Conservation (phyloP, 2,113 vertebrate species). For the Stegostoma tigrinum region DNA sequence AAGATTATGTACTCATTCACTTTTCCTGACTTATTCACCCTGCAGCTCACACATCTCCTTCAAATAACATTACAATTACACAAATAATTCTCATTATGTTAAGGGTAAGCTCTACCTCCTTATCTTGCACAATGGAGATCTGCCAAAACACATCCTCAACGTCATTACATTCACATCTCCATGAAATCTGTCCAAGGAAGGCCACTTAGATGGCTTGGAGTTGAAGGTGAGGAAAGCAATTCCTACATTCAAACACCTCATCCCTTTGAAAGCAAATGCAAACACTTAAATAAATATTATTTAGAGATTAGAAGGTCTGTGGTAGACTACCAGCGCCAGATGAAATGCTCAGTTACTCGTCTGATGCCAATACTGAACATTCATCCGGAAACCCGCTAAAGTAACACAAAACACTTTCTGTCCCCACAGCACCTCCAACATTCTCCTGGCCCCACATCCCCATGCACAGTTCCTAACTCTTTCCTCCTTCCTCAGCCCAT, state of each 20-base stretch:
- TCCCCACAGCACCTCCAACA: too few relatives aligned
- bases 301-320: not conserved
- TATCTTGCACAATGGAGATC: not conserved
- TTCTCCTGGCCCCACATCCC: too few relatives aligned
- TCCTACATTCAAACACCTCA: not conserved
- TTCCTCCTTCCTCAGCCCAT: too few relatives aligned
- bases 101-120: not conserved
- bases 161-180: not conserved
- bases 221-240: accelerated
- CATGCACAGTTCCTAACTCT: too few relatives aligned
- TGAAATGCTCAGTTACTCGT: not conserved
- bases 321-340: not conserved
- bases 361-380: not conserved
- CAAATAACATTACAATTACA: not conserved
- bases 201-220: too few relatives aligned
- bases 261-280: not conserved
- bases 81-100: not conserved
- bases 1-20: not conserved
- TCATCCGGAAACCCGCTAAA: too few relatives aligned
- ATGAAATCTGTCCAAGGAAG: not conserved
- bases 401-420: too few relatives aligned
- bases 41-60: not conserved
- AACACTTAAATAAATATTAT: not conserved
- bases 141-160: not conserved
- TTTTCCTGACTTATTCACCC: not conserved